phyloP scores from a whole-genome alignment of 2,888 invertebrate genomes.

The Galerucella calmariensis region DNA sequence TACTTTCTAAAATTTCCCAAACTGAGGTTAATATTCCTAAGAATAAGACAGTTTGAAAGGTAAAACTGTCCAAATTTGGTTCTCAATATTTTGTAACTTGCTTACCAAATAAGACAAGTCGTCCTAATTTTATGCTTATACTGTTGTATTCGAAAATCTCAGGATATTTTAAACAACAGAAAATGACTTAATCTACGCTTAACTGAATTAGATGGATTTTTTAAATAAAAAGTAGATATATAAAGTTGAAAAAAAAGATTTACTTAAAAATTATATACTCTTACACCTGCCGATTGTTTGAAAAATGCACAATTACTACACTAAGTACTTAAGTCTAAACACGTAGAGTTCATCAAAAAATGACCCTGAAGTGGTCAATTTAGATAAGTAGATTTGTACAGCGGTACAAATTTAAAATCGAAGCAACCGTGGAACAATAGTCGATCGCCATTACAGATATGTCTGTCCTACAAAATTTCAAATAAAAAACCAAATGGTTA shows the following conservation, averaged over 20 bases:
- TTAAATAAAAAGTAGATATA: not conserved
- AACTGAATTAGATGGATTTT: slow-evolving; percentile 3
- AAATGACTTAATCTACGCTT: slow-evolving; percentile 10
- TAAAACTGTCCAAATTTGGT: not conserved
- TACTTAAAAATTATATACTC: slow-evolving; percentile 29
- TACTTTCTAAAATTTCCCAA: not conserved
- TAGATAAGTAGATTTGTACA: slow-evolving; percentile 20
- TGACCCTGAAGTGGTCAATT: slow-evolving; percentile 27
- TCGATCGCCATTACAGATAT: too few species aligned
- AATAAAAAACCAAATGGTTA: too few species aligned
- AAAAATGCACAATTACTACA: slow-evolving; percentile 45
- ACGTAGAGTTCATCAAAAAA: slow-evolving; percentile 20
- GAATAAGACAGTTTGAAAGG: not conserved
- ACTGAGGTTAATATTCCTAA: not conserved
- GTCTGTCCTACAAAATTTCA: too few species aligned
- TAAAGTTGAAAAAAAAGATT: slow-evolving; percentile 16
- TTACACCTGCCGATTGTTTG: slow-evolving; percentile 46
- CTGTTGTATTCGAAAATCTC: slow-evolving; percentile 12
- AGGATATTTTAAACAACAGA: not conserved
- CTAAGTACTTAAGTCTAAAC: slow-evolving; percentile 46
- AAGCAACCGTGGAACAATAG: not conserved
- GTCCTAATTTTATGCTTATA: not conserved
- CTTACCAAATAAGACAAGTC: not conserved
- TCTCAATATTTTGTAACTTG: not conserved
- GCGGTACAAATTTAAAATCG: not conserved